Evolutionary conservation across 1,140 invertebrate species (phyloP), one percentile per base, ranked within the genome.

Genomic region (Colletes gigas): DNA sequence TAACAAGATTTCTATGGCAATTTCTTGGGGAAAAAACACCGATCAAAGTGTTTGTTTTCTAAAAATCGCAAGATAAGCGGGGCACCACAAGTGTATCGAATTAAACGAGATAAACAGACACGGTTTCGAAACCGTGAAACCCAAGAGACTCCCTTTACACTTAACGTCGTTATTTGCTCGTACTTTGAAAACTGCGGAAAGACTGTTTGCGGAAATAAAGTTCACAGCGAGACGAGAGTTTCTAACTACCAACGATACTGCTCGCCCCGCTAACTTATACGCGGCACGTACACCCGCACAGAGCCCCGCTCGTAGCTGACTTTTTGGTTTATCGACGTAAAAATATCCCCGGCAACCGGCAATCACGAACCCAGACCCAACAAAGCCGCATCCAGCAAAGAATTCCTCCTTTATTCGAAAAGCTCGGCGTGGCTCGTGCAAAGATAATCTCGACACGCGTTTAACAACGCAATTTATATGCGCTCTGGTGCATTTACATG

Each of bases 381-480:
- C 44, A 39, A 62, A 44, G 9, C 30, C 17, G 8, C 62, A 4
- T 12, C 12, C 9, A 10, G 3, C 10, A 30, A 10, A 14, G 15
- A 44, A 71, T 71, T 54, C 30, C 66, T 55, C 17, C n/a, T 70
- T 60, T 0, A n/a, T 21, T 0, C 9, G 39, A 14, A 47, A 39
- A 4, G 8, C n/a, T 12, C 1, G n/a, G 0, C 44, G 44, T 12
- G n/a, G 41, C 19, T 50, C 12, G 6, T 17, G 7, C 15, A 30
- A 19, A 30, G 30, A 30, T 71, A 81, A 81, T 85, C 83, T 63
- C 79, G 72, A 41, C 57, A 68, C 79, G 52, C 54, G 82, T 79
- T 76, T 77, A 73, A 82, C 84, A 75, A 75, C 67, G 66, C 74
- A 78, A 85, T 86, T 86, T 79, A 82, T 85, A 68, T 55, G 74